Evolutionary conservation across 2,888 invertebrate species (phyloP), one percentile per base, ranked within the genome.

Genomic region (Trilocha varians): DNA sequence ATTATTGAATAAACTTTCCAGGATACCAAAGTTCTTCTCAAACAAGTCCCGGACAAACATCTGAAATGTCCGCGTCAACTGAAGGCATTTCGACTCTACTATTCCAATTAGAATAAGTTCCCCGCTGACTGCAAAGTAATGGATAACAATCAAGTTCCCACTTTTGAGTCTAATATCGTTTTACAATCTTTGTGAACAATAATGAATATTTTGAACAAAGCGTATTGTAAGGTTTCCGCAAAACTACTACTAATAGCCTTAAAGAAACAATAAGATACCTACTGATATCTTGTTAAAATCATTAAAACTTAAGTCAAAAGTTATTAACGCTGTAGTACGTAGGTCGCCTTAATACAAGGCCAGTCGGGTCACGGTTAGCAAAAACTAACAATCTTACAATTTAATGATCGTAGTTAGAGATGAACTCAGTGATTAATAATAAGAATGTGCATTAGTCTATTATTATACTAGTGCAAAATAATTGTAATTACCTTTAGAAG

Each of bases 341-440:
- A 3, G 18, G 13, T 37, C 17, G 17, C 37, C 32, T 32, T 3
- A 11, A 38, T 38, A 15, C 38, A 38, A 38, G 38, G 38, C 15
- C 32, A 15, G 3, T 15, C 15, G 15, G 15, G 15, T 38, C 25
- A 32, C 32, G 25, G 38, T 38, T 38, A 38, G 25, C 18, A 37
- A 6, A 9, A 32, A 3, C 38, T 38, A 32, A 38, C 16, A 32
- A 38, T 38, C 25, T 14, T 38, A 15, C n/a, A n/a, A n/a, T n/a
- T n/a, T n/a, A n/a, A n/a, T n/a, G n/a, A n/a, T n/a, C n/a, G n/a
- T n/a, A n/a, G n/a, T n/a, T n/a, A n/a, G n/a, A n/a, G n/a, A n/a
- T n/a, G n/a, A n/a, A n/a, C n/a, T n/a, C n/a, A n/a, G n/a, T n/a
- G n/a, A n/a, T n/a, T n/a, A n/a, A n/a, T n/a, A n/a, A n/a, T n/a